Conservation (phyloP, 2,113 vertebrate genomes). For the Oreochromis aureus region DNA sequence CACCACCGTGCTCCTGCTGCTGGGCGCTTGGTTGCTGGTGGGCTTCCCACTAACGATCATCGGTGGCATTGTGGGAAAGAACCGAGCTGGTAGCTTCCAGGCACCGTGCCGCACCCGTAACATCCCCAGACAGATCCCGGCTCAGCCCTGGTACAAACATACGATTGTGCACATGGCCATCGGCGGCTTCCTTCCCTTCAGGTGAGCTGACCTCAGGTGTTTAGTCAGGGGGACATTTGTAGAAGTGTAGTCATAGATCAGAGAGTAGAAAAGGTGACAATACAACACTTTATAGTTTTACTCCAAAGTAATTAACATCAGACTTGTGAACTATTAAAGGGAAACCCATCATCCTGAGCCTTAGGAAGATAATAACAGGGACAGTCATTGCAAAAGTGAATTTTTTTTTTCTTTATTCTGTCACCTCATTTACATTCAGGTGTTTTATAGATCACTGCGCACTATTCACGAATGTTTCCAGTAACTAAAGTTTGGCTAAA, state of each 20-base stretch:
- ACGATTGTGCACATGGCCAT: conserved; percentile 86
- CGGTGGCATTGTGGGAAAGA: conserved; percentile 89
- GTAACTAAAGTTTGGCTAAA: background rate
- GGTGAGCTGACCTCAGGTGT: conserved; percentile 61
- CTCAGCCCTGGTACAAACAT: conserved; percentile 90
- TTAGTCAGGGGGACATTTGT: background rate
- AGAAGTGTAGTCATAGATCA: background rate
- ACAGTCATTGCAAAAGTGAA: background rate
- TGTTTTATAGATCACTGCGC: background rate
- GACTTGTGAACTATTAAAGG: background rate
- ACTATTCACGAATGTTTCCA: background rate
- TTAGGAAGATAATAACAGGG: background rate
- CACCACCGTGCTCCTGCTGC: conserved; percentile 84
- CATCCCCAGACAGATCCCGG: conserved; percentile 86
- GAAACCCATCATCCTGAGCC: background rate
- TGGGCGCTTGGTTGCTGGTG: conserved; percentile 85
- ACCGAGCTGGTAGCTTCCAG: conserved; percentile 81
- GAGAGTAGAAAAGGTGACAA: background rate
- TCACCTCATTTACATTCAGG: background rate
- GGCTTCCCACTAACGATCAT: conserved; percentile 90
- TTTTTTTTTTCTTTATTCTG: background rate
- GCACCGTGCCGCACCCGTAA: conserved; percentile 90
- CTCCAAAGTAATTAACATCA: background rate
- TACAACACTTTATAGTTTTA: background rate
- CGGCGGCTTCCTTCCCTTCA: conserved; percentile 91